Evolutionary conservation across 2,888 invertebrate species (phyloP).

Genomic region (Brachyptera putata): DNA sequence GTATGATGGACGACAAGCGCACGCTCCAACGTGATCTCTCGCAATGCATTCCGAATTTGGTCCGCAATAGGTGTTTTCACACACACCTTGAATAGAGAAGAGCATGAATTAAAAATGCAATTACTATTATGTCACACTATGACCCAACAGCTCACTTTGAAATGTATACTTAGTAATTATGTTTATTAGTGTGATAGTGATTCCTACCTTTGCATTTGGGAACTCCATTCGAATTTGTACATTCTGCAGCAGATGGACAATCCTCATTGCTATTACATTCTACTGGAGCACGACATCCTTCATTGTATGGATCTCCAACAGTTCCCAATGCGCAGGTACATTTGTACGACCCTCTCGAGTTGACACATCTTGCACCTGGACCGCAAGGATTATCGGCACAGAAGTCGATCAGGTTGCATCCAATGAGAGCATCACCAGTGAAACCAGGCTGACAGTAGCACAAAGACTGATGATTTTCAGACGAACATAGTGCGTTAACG

Average conservation of each 20-base stretch:
- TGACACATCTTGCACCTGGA: slow-evolving; percentile 73
- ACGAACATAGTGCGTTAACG: slow-evolving; percentile 77
- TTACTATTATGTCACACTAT: no score
- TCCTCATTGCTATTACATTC: slow-evolving; percentile 76
- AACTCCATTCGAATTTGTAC: slow-evolving; percentile 63
- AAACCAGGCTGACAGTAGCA: slow-evolving; percentile 86
- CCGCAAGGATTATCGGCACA: slow-evolving; percentile 76
- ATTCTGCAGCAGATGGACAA: slow-evolving; percentile 76
- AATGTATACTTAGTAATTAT: neutral
- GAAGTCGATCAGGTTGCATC: slow-evolving; percentile 72
- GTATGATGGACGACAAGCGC: slow-evolving; percentile 74
- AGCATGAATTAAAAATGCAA: slow-evolving; percentile 25
- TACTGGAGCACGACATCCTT: slow-evolving; percentile 75
- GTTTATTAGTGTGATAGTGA: neutral
- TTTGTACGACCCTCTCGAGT: slow-evolving; percentile 71
- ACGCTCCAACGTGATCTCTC: slow-evolving; percentile 68
- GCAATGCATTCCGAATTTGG: slow-evolving; percentile 79
- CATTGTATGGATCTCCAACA: slow-evolving; percentile 80
- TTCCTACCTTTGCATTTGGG: slow-evolving; percentile 69
- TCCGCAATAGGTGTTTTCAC: slow-evolving; percentile 73
- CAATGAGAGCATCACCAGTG: slow-evolving; percentile 69
- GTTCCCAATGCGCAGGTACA: slow-evolving; percentile 75
- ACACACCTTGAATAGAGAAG: slow-evolving; percentile 57
- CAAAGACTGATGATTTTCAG: slow-evolving; percentile 71
- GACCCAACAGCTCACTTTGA: no score